Base-by-base conservation (phyloP, 1,140 invertebrate species). In the Oreohelix idahoensis region DNA sequence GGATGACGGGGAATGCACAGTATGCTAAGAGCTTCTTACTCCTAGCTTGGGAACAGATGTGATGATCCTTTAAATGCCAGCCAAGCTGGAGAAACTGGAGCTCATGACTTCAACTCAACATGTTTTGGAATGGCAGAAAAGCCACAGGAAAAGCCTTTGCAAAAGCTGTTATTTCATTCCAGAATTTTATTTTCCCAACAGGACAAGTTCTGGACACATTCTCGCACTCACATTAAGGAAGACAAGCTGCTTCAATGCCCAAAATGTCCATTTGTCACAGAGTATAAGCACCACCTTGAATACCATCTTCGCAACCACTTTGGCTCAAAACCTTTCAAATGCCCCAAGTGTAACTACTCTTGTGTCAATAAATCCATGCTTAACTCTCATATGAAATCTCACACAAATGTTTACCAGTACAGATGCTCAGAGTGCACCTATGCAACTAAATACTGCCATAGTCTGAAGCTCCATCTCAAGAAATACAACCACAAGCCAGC, bases 301-400 rank as follows among this genome's bases (percentile, higher is more conserved):
- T 99, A 99, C 89, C 99, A 93, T 91, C 94, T 99, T 87, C 94
- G 97, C 13, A 99, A 99, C 91, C 99, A 99, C 91, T 95, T 96
- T 87, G 97, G 97, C 15, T 96, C 96, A 0, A 99, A 99, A 89
- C 98, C 98, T 0, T 99, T 97, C 93, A 97, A 98, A 90, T 99
- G 99, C 92, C 86, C 94, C 75, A 96, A 98, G 83, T 93, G 93
- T 83, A 93, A 93, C 86, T 93, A 93, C 85, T 88, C 91, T 13
- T 99, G 98, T 90, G 98, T 99, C 4, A 99, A 99, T 93, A 99
- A 99, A 91, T 99, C 98, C 0, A 99, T 99, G 99, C 94, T 99
- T 20, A 99, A 99, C 90, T 98, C 97, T 0, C 99, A 99, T 89
- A 95, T 99, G 88, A 99, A 99, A 91, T 98, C 97, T 0, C 99